Evolutionary conservation across 2,797 vertebrate species (phyloP).

Genomic region (Apogon talboti): DNA sequence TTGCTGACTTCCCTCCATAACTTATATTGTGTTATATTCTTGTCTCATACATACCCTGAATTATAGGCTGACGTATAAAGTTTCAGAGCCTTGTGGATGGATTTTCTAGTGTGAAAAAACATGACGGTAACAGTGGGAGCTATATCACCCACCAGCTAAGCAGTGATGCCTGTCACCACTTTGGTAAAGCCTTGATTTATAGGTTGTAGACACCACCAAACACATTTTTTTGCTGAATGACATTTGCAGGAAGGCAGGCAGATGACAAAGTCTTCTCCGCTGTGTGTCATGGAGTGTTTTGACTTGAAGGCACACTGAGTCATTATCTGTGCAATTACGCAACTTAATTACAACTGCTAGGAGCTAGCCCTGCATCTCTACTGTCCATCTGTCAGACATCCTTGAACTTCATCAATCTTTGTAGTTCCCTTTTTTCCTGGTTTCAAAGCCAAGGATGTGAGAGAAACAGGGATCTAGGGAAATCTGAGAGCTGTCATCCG

Average conservation of each 20-base stretch:
- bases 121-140: constrained; percentile 23
- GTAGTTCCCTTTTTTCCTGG: constrained; percentile 28
- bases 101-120: constrained; percentile 32
- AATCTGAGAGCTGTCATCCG: constrained; percentile 51
- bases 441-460: constrained; percentile 39
- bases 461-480: constrained; percentile 27
- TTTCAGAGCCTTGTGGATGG: constrained; percentile 32
- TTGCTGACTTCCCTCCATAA: constrained; percentile 28
- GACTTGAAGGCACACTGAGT: constrained; percentile 71
- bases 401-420: constrained; percentile 65
- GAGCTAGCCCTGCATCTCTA: constrained; percentile 52
- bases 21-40: constrained; percentile 29
- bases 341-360: constrained; percentile 73
- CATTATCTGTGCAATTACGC: constrained; percentile 77
- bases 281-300: constrained; percentile 62
- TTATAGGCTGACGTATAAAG: constrained; percentile 29
- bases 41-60: constrained; percentile 24
- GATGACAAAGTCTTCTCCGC: constrained; percentile 56
- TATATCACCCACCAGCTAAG: constrained; percentile 24
- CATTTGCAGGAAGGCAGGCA: constrained; percentile 45
- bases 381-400: constrained; percentile 71
- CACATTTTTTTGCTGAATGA: constrained; percentile 31
- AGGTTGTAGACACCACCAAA: constrained; percentile 32
- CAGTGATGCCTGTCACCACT: constrained; percentile 33
- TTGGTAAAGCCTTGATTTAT: constrained; percentile 46